These are phyloP conservation scores for Tridacna gigas DNA, from an alignment of 2,888 invertebrate species.

Conservation along the genomic window DNA sequence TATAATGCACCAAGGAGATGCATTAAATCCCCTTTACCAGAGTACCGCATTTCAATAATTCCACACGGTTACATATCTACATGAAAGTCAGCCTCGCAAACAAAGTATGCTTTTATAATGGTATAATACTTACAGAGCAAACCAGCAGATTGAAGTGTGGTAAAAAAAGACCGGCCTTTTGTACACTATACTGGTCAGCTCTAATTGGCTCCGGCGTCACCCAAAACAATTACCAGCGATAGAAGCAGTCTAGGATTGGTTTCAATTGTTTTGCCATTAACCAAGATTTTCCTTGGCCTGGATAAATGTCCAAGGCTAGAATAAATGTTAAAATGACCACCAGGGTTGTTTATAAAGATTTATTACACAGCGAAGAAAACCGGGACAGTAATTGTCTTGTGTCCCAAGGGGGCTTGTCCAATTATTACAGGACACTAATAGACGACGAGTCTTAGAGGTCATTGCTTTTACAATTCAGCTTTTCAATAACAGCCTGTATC, in stretches of 20 bases:
- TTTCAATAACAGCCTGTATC: no score
- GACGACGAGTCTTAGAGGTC: no score
- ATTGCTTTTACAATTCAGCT: no score
- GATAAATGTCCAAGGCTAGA: no score
- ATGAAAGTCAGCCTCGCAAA: no score
- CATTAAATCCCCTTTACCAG: no score
- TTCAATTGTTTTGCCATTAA: constrained; percentile 12
- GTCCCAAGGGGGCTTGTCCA: background rate
- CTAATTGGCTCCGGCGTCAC: background rate
- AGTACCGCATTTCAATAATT: no score
- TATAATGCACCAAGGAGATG: no score
- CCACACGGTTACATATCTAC: no score
- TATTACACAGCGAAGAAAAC: background rate
- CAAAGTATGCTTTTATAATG: no score
- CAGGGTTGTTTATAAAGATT: background rate
- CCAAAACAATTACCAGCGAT: background rate
- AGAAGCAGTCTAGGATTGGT: background rate
- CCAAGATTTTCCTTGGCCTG: background rate
- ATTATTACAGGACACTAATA: background rate
- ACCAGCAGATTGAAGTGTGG: no score
- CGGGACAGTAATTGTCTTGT: background rate
- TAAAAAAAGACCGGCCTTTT: background rate
- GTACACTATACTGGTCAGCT: background rate
- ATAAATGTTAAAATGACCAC: background rate
- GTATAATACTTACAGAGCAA: no score